phyloP scores from a whole-genome alignment of 2,888 invertebrate genomes.

The Drepana falcataria region DNA sequence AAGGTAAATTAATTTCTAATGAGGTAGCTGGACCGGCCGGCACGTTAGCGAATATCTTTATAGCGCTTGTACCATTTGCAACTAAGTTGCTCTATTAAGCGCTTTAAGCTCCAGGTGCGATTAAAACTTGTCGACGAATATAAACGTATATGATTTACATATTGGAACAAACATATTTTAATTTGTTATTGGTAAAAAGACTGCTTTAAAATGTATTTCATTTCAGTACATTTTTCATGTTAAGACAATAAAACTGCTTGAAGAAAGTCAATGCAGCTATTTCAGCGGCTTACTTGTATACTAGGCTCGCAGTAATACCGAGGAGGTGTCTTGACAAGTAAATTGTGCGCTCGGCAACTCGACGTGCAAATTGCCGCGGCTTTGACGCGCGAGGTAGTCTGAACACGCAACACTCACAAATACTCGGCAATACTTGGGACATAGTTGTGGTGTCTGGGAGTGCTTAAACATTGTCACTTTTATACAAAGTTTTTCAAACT shows the following conservation, averaged over 20 bases:
- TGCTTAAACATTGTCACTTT: neutral
- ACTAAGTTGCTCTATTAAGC: conserved; percentile 18
- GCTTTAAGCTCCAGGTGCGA: conserved; percentile 6
- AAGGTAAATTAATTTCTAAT: conserved; percentile 62
- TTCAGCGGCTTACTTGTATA: conserved; percentile 16
- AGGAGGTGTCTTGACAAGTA: conserved; percentile 59
- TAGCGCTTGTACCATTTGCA: conserved; percentile 22
- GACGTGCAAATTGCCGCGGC: conserved; percentile 66
- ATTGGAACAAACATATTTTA: too few relatives aligned
- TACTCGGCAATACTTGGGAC: conserved; percentile 23
- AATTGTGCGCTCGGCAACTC: conserved; percentile 54
- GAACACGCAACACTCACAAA: conserved; percentile 33
- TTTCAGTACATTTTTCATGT: neutral
- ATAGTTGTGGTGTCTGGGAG: conserved; percentile 1
- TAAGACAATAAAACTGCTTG: neutral
- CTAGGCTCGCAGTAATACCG: conserved; percentile 28
- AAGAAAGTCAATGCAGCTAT: conserved; percentile 15
- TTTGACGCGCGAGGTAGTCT: conserved; percentile 24
- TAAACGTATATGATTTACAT: too few relatives aligned
- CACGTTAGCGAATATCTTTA: conserved; percentile 40
- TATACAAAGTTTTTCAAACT: too few relatives aligned
- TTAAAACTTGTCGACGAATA: too few relatives aligned
- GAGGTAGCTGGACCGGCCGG: conserved; percentile 31
- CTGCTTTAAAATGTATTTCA: too few relatives aligned
- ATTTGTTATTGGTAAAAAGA: too few relatives aligned